Base-by-base conservation (phyloP, 2,113 vertebrate species). In the Cryptomyrus ogoouensis region DNA sequence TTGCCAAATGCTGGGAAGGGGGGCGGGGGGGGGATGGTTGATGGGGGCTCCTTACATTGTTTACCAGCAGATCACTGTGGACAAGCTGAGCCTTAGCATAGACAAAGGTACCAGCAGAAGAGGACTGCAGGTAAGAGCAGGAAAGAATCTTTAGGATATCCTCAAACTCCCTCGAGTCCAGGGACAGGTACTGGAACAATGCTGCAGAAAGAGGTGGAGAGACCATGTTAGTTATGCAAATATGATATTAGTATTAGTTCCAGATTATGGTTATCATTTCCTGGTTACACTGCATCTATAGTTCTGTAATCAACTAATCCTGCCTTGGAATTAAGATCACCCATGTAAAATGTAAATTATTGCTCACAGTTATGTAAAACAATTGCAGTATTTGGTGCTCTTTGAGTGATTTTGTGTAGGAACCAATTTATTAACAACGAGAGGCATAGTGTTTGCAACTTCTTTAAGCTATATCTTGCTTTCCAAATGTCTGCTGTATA, bases 41-140 rank as follows among this genome's bases (percentile, higher is more conserved):
- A 42, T 12, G n/a, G n/a, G 7, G 13, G 47, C 3, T 13, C 42
- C 94, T 93, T 92, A 99, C 98, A 93, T 99, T 98, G 91, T 97
- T 99, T 94, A 99, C 98, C 95, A 98, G 94, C 84, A 95, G 95
- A 66, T 99, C 98, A 53, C 95, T 99, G 93, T 99, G 97, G 93
- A 99, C 94, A n/a, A 99, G 96, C 88, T 96, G 96, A 90, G 97
- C 97, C 91, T 91, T 94, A 93, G 90, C 93, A 94, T 98, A 99
- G 58, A 92, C 95, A 93, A 98, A 99, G 93, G 91, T 96, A 88
- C 95, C 93, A 4, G 92, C 89, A 17, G 98, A 99, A 91, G 52
- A 92, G 8, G 93, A 87, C 88, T 98, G 97, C 90, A 98, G 93
- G 93, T 97, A 98, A 93, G 96, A 96, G 31, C 97, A 96, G 91